Percentiles rank a stretch among this genome's conserved stretches.
phyloP scores from a whole-genome alignment of 2,113 vertebrate species.

The human region GRCh38 chr6:120489001-120489500 shows the following conservation, averaged over 20 bases:
- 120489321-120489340: background rate
- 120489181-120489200: background rate
- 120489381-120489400: background rate
- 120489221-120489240: background rate
- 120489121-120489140: background rate
- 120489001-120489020: background rate
- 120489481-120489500: background rate
- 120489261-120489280: background rate
- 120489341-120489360: background rate
- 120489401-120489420: background rate
- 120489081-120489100: background rate
- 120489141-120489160: background rate
- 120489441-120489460: background rate
- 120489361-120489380: background rate
- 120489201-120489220: background rate
- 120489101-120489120: background rate
- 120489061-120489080: background rate
- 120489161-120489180: background rate
- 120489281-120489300: background rate
- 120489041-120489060: background rate
- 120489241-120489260: background rate
- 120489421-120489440: background rate
- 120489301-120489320: background rate
- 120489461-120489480: background rate
- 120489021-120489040: background rate